Evolutionary conservation across 2,113 vertebrate genomes (phyloP).

Genomic region (Aleadryas rufinucha): DNA sequence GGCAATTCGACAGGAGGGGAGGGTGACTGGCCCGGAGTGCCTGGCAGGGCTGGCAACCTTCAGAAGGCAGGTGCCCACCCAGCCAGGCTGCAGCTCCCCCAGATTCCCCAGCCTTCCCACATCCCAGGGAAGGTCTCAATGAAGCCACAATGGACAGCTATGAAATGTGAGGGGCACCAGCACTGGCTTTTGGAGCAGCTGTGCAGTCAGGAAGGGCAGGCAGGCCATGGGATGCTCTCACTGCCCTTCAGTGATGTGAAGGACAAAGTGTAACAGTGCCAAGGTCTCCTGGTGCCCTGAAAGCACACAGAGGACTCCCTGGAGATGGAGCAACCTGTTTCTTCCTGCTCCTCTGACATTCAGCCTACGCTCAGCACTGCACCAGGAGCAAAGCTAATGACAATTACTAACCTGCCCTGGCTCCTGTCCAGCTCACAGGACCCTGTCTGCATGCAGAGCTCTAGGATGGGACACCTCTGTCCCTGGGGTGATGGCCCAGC

Average conservation of each 20-base stretch:
- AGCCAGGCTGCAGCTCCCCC: not conserved
- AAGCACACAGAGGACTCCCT: not conserved
- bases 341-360: not conserved
- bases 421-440: not conserved
- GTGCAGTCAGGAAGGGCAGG: not conserved
- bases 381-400: not conserved
- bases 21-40: not conserved
- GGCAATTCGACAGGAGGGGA: not conserved
- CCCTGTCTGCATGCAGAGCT: fast-evolving
- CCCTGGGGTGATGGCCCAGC: not conserved
- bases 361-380: fast-evolving
- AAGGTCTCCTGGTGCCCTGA: not conserved
- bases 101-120: not conserved
- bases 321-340: not conserved
- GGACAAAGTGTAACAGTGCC: fast-evolving
- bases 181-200: not conserved
- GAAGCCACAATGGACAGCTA: not conserved
- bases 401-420: not conserved
- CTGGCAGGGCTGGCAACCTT: not conserved
- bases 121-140: not conserved
- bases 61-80: not conserved
- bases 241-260: not conserved
- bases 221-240: fast-evolving
- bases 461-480: not conserved
- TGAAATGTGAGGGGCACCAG: not conserved